Percentiles rank a stretch among this genome's conserved stretches.
phyloP scores from a whole-genome alignment of 2,888 invertebrate species.

The Julus scanicus region DNA sequence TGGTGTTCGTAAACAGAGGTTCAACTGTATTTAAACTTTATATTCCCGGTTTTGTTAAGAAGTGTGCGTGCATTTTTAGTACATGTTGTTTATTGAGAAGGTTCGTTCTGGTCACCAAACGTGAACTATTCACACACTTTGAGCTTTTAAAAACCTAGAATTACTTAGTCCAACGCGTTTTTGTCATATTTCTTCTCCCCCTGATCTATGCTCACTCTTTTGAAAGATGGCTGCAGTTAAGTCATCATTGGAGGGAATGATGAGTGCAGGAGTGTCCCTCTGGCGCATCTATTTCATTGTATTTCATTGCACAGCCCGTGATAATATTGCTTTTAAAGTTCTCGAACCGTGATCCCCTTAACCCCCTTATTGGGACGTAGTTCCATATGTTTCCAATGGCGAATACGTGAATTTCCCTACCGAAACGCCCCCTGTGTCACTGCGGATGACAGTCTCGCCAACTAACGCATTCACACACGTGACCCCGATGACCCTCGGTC shows the following conservation, averaged over 20 bases:
- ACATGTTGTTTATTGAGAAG: background rate
- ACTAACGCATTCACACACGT: conserved; percentile 51
- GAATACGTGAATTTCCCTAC: background rate
- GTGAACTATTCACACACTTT: conserved; percentile 1
- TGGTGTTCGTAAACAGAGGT: too few species aligned
- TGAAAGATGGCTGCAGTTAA: conserved; percentile 23
- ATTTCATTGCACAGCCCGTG: conserved; percentile 8
- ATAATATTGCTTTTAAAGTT: conserved; percentile 35
- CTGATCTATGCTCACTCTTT: background rate
- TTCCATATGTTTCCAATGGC: conserved; percentile 41
- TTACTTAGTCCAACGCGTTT: background rate
- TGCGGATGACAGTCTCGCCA: conserved; percentile 50
- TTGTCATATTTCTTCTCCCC: background rate
- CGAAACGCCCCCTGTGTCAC: conserved; percentile 50
- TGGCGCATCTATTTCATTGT: background rate
- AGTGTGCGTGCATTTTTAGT: background rate
- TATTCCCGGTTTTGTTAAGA: too few species aligned
- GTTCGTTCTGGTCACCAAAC: conserved; percentile 10
- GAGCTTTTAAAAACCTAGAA: background rate
- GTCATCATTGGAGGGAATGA: conserved; percentile 19
- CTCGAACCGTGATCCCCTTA: background rate
- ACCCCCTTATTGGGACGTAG: background rate
- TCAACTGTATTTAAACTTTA: too few species aligned
- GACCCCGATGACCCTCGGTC: conserved; percentile 49
- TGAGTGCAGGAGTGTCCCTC: conserved; percentile 16